These are phyloP conservation scores for Sussaba pulchella DNA, from an alignment of 2,888 invertebrate genomes.

Conservation along the genomic window DNA sequence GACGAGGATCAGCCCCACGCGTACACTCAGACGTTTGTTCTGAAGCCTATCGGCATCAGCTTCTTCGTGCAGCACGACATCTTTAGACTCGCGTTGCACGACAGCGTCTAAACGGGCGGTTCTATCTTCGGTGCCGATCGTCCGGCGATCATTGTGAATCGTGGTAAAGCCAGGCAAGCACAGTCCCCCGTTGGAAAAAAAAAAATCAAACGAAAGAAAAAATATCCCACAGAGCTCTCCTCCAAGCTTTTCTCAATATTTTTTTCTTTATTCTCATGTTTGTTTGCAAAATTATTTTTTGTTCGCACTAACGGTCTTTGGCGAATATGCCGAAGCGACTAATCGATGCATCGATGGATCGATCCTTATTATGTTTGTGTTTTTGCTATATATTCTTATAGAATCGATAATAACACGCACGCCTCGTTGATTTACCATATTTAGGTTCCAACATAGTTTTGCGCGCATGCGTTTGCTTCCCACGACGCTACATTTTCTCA, in stretches of 20 bases:
- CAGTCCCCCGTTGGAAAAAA: constrained; percentile 23
- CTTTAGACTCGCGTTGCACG: constrained; percentile 96
- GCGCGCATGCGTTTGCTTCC: constrained; percentile 38
- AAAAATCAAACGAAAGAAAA: constrained; percentile 22
- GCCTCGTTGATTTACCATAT: constrained; percentile 14
- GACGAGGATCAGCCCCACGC: constrained; percentile 98
- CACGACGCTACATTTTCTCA: constrained; percentile 30
- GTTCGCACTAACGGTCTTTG: constrained; percentile 29
- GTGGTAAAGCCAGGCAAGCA: constrained; percentile 79
- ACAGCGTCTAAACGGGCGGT: constrained; percentile 86
- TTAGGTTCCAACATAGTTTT: constrained; percentile 29
- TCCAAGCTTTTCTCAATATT: constrained; percentile 35
- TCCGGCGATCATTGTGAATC: constrained; percentile 76
- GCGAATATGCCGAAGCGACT: not conserved
- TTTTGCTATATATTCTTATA: constrained; percentile 34
- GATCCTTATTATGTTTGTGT: not conserved
- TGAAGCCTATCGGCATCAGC: constrained; percentile 94
- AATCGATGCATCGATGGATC: not conserved
- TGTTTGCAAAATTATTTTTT: constrained; percentile 1
- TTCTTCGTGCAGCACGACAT: constrained; percentile 98
- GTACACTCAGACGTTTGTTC: constrained; percentile 96
- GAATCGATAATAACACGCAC: not conserved
- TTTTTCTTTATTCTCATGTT: not conserved
- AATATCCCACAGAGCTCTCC: constrained; percentile 6
- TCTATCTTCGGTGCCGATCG: constrained; percentile 72